Evolutionary conservation across 2,888 invertebrate species (phyloP), one percentile per base, ranked within the genome.

Genomic region (Cepaea hortensis): DNA sequence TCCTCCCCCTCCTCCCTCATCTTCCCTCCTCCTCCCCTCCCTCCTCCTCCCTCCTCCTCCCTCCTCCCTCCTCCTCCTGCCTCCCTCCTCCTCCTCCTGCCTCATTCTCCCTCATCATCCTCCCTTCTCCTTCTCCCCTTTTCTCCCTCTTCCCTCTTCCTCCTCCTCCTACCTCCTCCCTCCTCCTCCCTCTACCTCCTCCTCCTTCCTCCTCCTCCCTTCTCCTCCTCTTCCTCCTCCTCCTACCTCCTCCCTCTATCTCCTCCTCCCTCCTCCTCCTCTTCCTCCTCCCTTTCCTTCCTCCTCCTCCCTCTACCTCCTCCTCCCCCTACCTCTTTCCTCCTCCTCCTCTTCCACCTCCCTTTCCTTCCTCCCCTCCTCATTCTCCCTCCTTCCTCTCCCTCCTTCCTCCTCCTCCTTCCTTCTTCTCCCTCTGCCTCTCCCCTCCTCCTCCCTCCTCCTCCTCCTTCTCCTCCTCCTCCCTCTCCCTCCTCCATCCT

Each of bases 1-100:
- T n/a, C n/a, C n/a, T n/a, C n/a, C n/a, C n/a, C n/a, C n/a, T n/a
- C n/a, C n/a, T n/a, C n/a, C n/a, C n/a, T n/a, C n/a, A n/a, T n/a
- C n/a, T n/a, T n/a, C 62, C 62, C 55, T 23, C 75, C 75, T 68
- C 75, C 62, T 75, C 84, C 61, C 61, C 73, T 73, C 61, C 75
- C 61, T 70, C 61, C 50, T 48, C 55, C 23, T 50, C 68, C 48
- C 46, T 46, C 55, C 62, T 61, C 61, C 55, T 46, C 55, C 61
- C 50, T 50, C 55, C 11, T 48, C 20, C 55, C 46, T 62, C 23
- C 48, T n/a, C n/a, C n/a, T n/a, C n/a, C n/a, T n/a, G n/a, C n/a
- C n/a, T n/a, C n/a, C n/a, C n/a, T n/a, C n/a, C n/a, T n/a, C n/a
- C n/a, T n/a, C n/a, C n/a, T n/a, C n/a, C n/a, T n/a, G n/a, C n/a